Conservation (phyloP, 2,797 vertebrate species). For the Platyrinchus mystaceus region DNA sequence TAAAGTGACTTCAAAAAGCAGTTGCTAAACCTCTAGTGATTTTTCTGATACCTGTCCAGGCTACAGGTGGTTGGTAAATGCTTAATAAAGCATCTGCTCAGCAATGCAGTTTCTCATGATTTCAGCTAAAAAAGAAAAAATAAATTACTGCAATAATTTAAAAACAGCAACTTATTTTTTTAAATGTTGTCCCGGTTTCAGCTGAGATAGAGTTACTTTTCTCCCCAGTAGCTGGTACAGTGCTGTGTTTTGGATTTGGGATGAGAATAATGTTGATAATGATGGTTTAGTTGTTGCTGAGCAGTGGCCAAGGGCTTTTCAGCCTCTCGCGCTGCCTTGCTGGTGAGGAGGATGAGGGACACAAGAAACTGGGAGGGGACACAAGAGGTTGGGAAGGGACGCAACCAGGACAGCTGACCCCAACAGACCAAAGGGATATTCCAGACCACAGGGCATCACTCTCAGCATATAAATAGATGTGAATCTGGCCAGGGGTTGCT, state of each 20-base stretch:
- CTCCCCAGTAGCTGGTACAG: neutral
- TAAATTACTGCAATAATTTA: neutral
- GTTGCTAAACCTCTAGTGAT: neutral
- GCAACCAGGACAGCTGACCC: neutral
- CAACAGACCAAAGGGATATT: neutral
- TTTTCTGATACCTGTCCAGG: neutral
- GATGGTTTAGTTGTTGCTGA: neutral
- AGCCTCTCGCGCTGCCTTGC: neutral
- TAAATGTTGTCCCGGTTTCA: neutral
- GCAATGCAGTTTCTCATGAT: neutral
- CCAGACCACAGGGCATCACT: neutral
- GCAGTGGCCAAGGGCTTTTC: neutral
- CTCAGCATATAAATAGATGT: neutral
- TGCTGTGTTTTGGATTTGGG: neutral
- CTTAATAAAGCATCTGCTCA: neutral
- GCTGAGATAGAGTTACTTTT: neutral
- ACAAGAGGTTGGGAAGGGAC: neutral
- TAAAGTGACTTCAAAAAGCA: conserved; percentile 12
- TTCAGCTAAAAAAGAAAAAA: neutral
- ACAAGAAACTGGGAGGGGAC: neutral
- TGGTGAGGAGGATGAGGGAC: neutral
- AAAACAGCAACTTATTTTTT: neutral
- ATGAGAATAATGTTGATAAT: neutral
- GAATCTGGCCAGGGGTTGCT: neutral
- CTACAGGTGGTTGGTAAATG: neutral